Conservation (phyloP, 2,797 vertebrate genomes). For the Gadopsis bispinosus region DNA sequence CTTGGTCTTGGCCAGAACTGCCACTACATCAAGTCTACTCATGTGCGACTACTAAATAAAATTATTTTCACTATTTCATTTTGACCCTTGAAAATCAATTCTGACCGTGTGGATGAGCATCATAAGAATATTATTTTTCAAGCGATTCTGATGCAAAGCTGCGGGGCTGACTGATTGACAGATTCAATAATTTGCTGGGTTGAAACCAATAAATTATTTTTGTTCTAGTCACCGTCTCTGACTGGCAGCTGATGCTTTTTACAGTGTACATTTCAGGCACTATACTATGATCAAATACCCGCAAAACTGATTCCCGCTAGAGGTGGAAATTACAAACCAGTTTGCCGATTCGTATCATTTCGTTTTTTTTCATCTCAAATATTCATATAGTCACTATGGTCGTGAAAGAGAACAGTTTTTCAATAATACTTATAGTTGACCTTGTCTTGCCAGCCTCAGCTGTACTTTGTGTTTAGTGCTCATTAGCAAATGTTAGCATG, state of each 20-base stretch:
- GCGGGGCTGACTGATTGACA: slow-evolving; percentile 36
- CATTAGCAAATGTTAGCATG: not conserved
- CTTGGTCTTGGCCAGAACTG: slow-evolving; percentile 58
- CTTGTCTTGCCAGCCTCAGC: too few species aligned
- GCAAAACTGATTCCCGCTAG: not conserved
- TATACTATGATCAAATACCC: not conserved
- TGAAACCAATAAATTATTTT: slow-evolving; percentile 43
- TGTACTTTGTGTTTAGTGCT: not conserved
- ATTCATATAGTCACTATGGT: not conserved
- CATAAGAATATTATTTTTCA: slow-evolving; percentile 41
- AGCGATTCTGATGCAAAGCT: slow-evolving; percentile 16
- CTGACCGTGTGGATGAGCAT: slow-evolving; percentile 52
- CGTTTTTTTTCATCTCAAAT: not conserved
- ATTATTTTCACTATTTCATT: slow-evolving; percentile 51
- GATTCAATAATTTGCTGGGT: slow-evolving; percentile 44
- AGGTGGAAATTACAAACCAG: not conserved
- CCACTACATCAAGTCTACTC: slow-evolving; percentile 59
- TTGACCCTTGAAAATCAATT: slow-evolving; percentile 61
- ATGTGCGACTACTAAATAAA: slow-evolving; percentile 45
- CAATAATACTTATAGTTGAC: too few species aligned
- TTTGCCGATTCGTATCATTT: not conserved
- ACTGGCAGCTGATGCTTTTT: slow-evolving; percentile 20
- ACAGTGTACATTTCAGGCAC: slow-evolving; percentile 24
- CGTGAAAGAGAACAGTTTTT: too few species aligned
- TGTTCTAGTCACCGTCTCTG: slow-evolving; percentile 19